Percentiles rank a stretch among this genome's conserved stretches.
phyloP scores from a whole-genome alignment of 2,888 invertebrate genomes.

The Xanthorhoe designata region DNA sequence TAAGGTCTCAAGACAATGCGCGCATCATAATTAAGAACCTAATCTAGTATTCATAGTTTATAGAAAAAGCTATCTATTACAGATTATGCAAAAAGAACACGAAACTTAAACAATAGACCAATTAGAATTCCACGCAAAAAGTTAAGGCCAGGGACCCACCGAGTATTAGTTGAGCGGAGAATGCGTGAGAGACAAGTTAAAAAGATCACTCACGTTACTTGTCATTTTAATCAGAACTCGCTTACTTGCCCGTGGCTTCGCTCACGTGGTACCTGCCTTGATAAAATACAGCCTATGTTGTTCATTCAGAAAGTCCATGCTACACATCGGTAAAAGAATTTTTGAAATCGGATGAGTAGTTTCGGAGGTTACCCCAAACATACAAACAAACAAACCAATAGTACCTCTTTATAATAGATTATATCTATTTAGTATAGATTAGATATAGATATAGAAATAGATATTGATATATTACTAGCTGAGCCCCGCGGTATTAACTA shows the following conservation, averaged over 20 bases:
- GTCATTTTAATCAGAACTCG: background rate
- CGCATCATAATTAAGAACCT: constrained; percentile 7
- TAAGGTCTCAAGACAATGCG: background rate
- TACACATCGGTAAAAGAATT: no score
- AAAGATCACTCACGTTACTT: background rate
- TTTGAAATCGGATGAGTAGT: no score
- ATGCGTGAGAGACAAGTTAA: background rate
- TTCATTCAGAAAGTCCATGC: no score
- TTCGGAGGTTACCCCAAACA: no score
- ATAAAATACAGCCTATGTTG: no score
- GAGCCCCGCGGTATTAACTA: background rate
- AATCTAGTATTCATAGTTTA: constrained; percentile 8
- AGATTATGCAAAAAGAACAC: constrained; percentile 22
- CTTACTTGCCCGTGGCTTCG: no score
- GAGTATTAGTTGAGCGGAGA: background rate
- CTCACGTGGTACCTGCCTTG: no score
- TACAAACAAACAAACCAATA: no score
- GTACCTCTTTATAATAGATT: no score
- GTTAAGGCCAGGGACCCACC: constrained; percentile 10
- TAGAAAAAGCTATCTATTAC: constrained; percentile 29
- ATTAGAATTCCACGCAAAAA: constrained; percentile 24
- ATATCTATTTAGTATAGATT: no score
- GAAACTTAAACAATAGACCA: constrained; percentile 32
- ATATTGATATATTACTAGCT: no score
- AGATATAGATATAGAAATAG: no score